phyloP scores from a whole-genome alignment of 1,140 invertebrate species.

The Scaptomyza pallida region DNA sequence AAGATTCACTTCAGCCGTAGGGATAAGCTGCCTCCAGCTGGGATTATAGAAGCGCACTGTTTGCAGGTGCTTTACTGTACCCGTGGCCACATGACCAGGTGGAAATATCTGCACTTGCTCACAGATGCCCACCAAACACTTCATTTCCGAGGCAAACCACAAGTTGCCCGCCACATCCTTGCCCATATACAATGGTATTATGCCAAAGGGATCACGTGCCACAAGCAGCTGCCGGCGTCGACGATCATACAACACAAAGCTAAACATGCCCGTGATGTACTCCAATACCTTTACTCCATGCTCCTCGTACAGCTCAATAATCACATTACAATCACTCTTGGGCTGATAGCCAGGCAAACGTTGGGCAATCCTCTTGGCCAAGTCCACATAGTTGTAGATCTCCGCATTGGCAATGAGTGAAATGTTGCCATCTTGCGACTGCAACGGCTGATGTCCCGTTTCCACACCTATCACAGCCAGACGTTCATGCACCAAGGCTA shows the following conservation, averaged over 20 bases:
- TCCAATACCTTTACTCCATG: slow-evolving; percentile 87
- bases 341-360: slow-evolving; percentile 86
- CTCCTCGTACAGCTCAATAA: slow-evolving; percentile 88
- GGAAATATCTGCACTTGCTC: slow-evolving; percentile 55
- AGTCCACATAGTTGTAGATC: slow-evolving; percentile 71
- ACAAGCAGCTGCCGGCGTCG: slow-evolving; percentile 88
- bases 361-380: slow-evolving; percentile 46
- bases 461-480: slow-evolving; percentile 58
- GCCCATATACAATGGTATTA: slow-evolving; percentile 88
- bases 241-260: slow-evolving; percentile 92
- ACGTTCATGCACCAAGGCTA: slow-evolving; percentile 67
- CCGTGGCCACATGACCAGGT: slow-evolving; percentile 51
- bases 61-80: slow-evolving; percentile 39
- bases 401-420: slow-evolving; percentile 66
- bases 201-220: slow-evolving; percentile 94
- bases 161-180: slow-evolving; percentile 82
- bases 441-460: slow-evolving; percentile 68
- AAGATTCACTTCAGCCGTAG: slow-evolving; percentile 43
- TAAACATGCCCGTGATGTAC: slow-evolving; percentile 92
- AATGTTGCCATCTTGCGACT: slow-evolving; percentile 56
- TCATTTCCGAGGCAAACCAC: slow-evolving; percentile 74
- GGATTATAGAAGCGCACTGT: slow-evolving; percentile 48
- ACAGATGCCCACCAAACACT: slow-evolving; percentile 63
- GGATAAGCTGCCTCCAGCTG: slow-evolving; percentile 50
- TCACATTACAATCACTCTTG: slow-evolving; percentile 90